phyloP scores from a whole-genome alignment of 2,113 vertebrate species.

The Phycodurus eques region DNA sequence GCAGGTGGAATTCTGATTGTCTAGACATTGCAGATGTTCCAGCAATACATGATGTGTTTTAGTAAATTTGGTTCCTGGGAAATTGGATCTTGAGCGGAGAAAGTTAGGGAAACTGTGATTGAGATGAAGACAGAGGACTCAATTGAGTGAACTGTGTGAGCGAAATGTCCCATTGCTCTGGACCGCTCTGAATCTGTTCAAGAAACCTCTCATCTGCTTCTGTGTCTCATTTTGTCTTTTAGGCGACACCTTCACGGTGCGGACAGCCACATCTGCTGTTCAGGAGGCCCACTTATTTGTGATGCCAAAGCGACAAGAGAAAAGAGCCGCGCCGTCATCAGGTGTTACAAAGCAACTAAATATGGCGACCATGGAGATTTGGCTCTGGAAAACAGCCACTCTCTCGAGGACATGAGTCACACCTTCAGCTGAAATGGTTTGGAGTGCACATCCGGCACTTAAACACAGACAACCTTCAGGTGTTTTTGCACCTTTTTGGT shows the following conservation, averaged over 20 bases:
- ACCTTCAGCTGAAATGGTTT: not conserved
- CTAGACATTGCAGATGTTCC: not conserved
- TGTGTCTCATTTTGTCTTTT: slow-evolving; percentile 35
- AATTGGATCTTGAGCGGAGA: not conserved
- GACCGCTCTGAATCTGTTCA: not conserved
- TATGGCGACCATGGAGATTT: slow-evolving; percentile 42
- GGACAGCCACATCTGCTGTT: slow-evolving; percentile 30
- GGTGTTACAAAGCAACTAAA: slow-evolving; percentile 16
- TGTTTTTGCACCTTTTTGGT: not conserved
- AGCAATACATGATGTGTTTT: not conserved
- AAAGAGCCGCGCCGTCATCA: slow-evolving; percentile 7
- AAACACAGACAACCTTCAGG: not conserved
- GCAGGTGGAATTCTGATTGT: not conserved
- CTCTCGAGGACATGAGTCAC: slow-evolving; percentile 14
- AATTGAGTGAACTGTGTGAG: not conserved
- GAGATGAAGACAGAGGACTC: slow-evolving; percentile 13
- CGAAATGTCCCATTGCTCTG: not conserved
- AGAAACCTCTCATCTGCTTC: slow-evolving; percentile 11
- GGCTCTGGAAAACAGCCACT: slow-evolving; percentile 9
- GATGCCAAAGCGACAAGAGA: slow-evolving; percentile 3
- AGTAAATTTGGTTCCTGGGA: not conserved
- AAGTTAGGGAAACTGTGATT: not conserved
- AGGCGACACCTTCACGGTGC: slow-evolving; percentile 1
- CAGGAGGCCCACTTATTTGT: slow-evolving; percentile 2
- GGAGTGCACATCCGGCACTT: not conserved